A percentile compares a stretch with the other conserved stretches of the same genome.
Evolutionary conservation across 2,797 vertebrate genomes (phyloP).

Genomic region (Acanthurus lineatus): DNA sequence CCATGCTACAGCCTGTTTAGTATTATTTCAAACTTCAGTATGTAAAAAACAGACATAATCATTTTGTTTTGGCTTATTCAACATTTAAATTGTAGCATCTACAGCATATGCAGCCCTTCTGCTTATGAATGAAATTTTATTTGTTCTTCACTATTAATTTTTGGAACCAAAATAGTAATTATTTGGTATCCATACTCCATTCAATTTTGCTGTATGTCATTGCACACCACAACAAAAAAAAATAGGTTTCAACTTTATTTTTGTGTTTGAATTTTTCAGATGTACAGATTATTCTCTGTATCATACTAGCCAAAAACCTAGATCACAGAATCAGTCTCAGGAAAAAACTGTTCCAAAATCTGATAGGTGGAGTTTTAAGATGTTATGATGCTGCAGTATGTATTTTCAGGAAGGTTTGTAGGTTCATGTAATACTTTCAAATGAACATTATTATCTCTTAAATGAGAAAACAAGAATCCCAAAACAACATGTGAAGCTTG

Average conservation of each 20-base stretch:
- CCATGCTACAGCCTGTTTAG: too few species aligned
- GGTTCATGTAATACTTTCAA: slow-evolving; percentile 1
- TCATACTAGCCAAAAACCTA: slow-evolving; percentile 27
- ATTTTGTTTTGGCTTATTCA: too few species aligned
- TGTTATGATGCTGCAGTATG: slow-evolving; percentile 41
- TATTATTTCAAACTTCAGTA: too few species aligned
- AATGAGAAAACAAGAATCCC: too few species aligned
- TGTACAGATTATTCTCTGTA: neutral
- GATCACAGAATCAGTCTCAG: slow-evolving; percentile 66
- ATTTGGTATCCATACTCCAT: neutral
- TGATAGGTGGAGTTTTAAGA: slow-evolving; percentile 27
- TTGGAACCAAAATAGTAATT: neutral
- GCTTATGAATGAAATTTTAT: slow-evolving; percentile 1
- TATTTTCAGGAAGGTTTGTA: slow-evolving; percentile 36
- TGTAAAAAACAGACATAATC: too few species aligned
- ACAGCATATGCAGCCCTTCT: neutral
- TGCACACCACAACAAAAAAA: neutral
- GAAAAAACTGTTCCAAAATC: slow-evolving; percentile 50
- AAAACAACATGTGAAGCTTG: slow-evolving; percentile 3
- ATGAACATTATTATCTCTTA: slow-evolving; percentile 13
- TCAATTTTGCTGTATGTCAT: neutral
- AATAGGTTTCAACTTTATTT: neutral
- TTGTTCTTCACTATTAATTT: slow-evolving; percentile 1
- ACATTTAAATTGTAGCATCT: neutral
- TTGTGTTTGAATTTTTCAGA: neutral